A percentile compares a stretch with the other conserved stretches of the same genome.
Conservation (phyloP, 2,113 vertebrate genomes). For the Cichladusa arquata region DNA sequence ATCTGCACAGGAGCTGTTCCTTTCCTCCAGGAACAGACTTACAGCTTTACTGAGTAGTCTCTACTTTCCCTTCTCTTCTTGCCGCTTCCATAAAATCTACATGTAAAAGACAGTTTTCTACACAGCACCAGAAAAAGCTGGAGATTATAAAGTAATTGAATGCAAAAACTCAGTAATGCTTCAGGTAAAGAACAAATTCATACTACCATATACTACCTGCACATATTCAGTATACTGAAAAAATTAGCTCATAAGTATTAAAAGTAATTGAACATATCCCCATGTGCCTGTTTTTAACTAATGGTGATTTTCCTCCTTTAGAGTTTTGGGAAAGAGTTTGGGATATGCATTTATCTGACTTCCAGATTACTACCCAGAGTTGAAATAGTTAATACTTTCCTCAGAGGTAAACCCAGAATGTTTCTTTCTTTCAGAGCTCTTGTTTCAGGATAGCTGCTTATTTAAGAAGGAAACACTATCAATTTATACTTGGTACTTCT, state of each 20-base stretch:
- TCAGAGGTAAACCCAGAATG: not conserved
- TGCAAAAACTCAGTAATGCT: not conserved
- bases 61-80: not conserved
- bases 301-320: not conserved
- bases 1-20: not conserved
- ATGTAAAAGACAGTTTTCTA: not conserved
- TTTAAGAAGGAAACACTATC: conserved; percentile 12
- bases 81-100: not conserved
- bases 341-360: not conserved
- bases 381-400: not conserved
- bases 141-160: not conserved
- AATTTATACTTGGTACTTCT: conserved; percentile 11
- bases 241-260: not conserved
- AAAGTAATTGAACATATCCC: not conserved
- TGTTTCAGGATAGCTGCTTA: conserved; percentile 3
- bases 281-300: not conserved
- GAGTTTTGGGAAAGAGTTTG: not conserved
- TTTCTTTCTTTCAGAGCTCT: not conserved
- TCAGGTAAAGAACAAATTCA: not conserved
- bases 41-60: not conserved
- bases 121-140: not conserved
- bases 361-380: not conserved
- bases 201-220: not conserved
- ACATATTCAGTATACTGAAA: not conserved
- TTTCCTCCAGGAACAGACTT: not conserved